Evolutionary conservation across 2,113 vertebrate genomes (phyloP).

Genomic region (Dicerorhinus sumatrensis): DNA sequence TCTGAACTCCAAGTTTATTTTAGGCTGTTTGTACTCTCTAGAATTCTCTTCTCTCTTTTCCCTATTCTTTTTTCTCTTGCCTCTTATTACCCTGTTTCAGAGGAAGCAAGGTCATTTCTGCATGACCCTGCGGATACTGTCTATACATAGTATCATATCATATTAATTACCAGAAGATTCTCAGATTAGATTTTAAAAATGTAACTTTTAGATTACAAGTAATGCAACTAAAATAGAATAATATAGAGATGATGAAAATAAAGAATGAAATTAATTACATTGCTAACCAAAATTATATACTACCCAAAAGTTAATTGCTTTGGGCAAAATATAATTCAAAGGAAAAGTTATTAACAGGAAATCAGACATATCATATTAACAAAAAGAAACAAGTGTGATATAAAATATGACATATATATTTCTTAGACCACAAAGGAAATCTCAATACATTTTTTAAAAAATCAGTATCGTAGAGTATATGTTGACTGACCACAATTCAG

Average conservation of each 20-base stretch:
- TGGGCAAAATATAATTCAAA: conserved; percentile 24
- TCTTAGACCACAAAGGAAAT: neutral
- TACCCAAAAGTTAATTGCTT: neutral
- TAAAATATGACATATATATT: neutral
- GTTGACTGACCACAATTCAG: neutral
- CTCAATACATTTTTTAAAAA: neutral
- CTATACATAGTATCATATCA: neutral
- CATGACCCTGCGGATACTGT: neutral
- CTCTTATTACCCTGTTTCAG: neutral
- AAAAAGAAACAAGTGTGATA: neutral
- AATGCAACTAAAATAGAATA: neutral
- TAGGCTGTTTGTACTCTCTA: neutral
- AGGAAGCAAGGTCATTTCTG: neutral
- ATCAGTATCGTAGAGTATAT: neutral
- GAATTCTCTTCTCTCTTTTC: neutral
- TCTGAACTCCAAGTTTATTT: neutral
- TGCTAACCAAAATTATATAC: neutral
- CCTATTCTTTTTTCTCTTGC: neutral
- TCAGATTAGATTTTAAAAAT: neutral
- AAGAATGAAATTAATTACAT: neutral
- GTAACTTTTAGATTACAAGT: neutral
- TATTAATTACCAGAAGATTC: neutral
- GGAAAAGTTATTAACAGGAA: neutral
- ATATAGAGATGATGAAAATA: neutral
- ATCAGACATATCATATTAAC: neutral